Conservation (phyloP, 1,140 invertebrate genomes). For the Luehdorfia chinensis region DNA sequence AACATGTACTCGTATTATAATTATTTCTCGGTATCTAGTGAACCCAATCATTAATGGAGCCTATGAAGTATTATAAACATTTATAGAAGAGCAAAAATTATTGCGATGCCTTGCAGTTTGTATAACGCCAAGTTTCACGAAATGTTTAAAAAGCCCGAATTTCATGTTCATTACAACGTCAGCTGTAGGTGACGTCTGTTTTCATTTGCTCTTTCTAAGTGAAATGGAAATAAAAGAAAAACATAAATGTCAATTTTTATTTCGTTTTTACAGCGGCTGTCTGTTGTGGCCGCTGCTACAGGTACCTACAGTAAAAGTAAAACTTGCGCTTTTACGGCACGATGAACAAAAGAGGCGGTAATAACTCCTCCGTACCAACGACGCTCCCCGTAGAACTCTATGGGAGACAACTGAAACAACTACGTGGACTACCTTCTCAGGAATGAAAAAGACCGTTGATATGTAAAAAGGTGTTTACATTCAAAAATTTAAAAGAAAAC, state of each 20-base stretch:
- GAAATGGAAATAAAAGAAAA: constrained; percentile 3
- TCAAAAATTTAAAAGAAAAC: constrained; percentile 12
- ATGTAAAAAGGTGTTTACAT: constrained; percentile 30
- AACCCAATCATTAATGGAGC: no score
- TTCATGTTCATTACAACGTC: no score
- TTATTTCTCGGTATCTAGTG: no score
- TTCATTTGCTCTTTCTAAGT: constrained; percentile 3
- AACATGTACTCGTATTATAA: no score
- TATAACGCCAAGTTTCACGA: no score
- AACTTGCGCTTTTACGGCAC: constrained; percentile 40
- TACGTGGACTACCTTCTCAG: constrained; percentile 28
- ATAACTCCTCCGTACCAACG: constrained; percentile 30
- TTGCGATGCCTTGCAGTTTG: no score
- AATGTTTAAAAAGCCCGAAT: no score
- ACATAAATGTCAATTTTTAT: constrained; percentile 18
- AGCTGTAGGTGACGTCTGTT: no score
- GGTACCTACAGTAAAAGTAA: constrained; percentile 22
- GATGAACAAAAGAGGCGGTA: constrained; percentile 43
- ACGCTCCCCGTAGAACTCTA: constrained; percentile 12
- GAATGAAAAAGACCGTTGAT: constrained; percentile 37
- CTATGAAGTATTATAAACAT: no score
- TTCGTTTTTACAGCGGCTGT: constrained; percentile 23
- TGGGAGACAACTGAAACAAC: constrained; percentile 34
- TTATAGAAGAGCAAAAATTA: no score
- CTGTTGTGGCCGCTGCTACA: constrained; percentile 19